These are phyloP conservation scores for Iselma pallidipennis DNA, from an alignment of 2,888 invertebrate species.

Conservation along the genomic window DNA sequence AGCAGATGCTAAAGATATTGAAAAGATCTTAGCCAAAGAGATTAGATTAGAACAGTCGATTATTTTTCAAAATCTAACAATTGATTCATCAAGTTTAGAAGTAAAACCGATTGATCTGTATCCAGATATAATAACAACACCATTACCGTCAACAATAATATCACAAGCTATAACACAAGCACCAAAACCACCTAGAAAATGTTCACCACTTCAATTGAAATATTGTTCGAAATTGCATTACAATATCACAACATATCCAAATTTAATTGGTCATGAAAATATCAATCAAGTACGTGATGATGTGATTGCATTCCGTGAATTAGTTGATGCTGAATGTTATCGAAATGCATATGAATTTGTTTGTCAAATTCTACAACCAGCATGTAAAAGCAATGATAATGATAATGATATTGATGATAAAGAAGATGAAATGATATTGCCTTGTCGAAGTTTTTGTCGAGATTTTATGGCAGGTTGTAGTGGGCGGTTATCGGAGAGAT, in stretches of 20 bases:
- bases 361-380: constrained; percentile 83
- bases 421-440: constrained; percentile 65
- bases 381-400: constrained; percentile 58
- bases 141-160: constrained; percentile 49
- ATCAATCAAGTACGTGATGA: constrained; percentile 70
- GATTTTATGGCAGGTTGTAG: constrained; percentile 86
- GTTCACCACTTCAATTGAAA: constrained; percentile 67
- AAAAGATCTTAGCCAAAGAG: constrained; percentile 69
- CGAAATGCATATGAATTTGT: constrained; percentile 87
- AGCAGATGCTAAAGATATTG: constrained; percentile 68
- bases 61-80: constrained; percentile 67
- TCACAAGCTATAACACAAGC: constrained; percentile 59
- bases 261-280: constrained; percentile 69
- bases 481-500: constrained; percentile 69
- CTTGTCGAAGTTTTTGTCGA: constrained; percentile 83
- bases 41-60: constrained; percentile 62
- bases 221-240: constrained; percentile 75
- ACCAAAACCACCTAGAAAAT: constrained; percentile 68
- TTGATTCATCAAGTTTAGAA: constrained; percentile 67
- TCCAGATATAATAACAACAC: constrained; percentile 52
- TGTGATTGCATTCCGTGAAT: constrained; percentile 79
- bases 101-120: constrained; percentile 60
- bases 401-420: constrained; percentile 47
- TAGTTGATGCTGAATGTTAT: constrained; percentile 91
- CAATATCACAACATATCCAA: constrained; percentile 84